Percentiles rank a stretch among this genome's conserved stretches.
Conservation (phyloP, 1,140 invertebrate species). For the Oryzaephilus surinamensis region DNA sequence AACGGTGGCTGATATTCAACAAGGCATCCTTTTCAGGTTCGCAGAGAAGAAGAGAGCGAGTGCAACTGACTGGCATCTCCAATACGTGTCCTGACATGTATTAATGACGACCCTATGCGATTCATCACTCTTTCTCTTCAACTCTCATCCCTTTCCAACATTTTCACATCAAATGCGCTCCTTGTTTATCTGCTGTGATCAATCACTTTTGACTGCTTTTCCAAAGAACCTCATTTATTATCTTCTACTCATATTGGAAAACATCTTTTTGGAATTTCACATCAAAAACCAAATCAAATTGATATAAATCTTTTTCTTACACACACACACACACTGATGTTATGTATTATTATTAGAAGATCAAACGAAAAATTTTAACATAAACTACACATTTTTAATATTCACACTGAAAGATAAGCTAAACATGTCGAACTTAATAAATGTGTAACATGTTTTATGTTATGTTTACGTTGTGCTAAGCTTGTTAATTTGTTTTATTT, state of each 20-base stretch:
- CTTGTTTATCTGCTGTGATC: conserved; percentile 32
- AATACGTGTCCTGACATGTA: conserved; percentile 33
- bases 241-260: conserved; percentile 23
- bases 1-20: no score
- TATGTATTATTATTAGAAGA: no score
- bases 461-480: no score
- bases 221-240: conserved; percentile 35
- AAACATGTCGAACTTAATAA: no score
- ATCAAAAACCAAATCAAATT: conserved; percentile 18
- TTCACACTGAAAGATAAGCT: no score
- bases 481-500: no score
- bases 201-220: conserved; percentile 35
- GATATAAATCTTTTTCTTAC: no score
- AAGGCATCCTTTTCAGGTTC: conserved; percentile 3
- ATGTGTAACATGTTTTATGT: no score
- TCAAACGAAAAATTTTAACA: no score
- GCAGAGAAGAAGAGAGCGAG: conserved; percentile 13
- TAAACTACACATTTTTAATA: no score
- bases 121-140: conserved; percentile 34
- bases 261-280: conserved; percentile 22
- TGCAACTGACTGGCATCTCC: conserved; percentile 28
- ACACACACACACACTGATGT: no score
- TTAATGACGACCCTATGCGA: conserved; percentile 32
- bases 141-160: conserved; percentile 20
- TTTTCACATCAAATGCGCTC: conserved; percentile 31